Conservation (phyloP, 2,113 vertebrate genomes). For the Aegypius monachus region DNA sequence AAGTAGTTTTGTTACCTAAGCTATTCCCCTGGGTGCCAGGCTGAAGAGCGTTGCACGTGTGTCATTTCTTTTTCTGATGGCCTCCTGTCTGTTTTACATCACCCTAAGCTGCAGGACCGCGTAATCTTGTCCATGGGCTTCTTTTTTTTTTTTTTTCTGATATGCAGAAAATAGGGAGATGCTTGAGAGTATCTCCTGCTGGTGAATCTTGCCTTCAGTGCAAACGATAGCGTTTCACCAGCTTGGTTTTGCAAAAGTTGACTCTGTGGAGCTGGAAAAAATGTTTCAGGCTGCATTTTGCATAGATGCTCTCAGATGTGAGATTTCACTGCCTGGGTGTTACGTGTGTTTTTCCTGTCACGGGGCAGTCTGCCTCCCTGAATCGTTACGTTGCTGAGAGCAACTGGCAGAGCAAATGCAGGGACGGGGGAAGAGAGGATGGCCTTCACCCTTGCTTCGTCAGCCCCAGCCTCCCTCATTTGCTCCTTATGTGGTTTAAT, state of each 20-base stretch:
- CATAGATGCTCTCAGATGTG: not conserved
- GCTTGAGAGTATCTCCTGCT: not conserved
- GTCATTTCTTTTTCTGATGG: not conserved
- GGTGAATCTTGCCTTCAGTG: rapidly evolving
- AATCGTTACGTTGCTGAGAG: not conserved
- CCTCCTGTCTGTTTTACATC: not conserved
- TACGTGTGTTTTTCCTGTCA: conserved; percentile 29
- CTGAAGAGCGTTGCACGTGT: not conserved
- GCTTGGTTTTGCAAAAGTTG: not conserved
- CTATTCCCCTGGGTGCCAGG: not conserved
- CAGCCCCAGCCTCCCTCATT: not conserved
- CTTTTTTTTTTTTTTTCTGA: not conserved
- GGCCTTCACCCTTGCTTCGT: not conserved
- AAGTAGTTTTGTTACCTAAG: not conserved
- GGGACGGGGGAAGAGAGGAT: not conserved
- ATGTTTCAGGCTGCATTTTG: not conserved
- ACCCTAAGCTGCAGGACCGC: not conserved
- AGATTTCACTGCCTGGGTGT: not conserved
- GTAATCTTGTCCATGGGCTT: not conserved
- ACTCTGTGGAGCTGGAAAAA: not conserved
- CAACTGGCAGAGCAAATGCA: not conserved
- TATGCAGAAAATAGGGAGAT: not conserved
- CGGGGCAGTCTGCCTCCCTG: not conserved
- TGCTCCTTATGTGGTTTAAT: not conserved
- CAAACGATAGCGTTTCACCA: rapidly evolving